These are phyloP conservation scores for Dicyrtomina minuta DNA, from an alignment of 2,888 invertebrate genomes.

Conservation along the genomic window DNA sequence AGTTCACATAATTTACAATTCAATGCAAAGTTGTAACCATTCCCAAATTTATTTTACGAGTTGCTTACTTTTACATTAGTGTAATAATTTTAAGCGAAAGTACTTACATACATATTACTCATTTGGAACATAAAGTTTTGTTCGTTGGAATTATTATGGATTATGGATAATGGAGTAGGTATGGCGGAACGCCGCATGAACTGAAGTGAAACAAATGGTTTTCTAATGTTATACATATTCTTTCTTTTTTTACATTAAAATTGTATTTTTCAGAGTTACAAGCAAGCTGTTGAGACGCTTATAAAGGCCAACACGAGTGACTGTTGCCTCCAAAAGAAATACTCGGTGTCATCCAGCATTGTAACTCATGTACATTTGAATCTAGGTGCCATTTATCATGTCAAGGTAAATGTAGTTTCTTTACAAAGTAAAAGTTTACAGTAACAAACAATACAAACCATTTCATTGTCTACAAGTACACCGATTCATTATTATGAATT, in stretches of 20 bases:
- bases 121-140: too few relatives aligned
- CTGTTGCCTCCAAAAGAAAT: conserved; percentile 44
- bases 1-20: too few relatives aligned
- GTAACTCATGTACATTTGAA: conserved; percentile 51
- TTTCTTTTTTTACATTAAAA: not conserved
- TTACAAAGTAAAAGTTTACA: too few relatives aligned
- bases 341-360: conserved; percentile 43
- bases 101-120: too few relatives aligned
- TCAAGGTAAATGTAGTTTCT: conserved; percentile 47
- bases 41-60: too few relatives aligned
- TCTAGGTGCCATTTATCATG: conserved; percentile 51
- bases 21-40: too few relatives aligned
- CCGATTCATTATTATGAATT: not conserved
- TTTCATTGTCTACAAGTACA: not conserved
- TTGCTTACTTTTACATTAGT: too few relatives aligned
- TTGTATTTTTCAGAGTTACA: conserved; percentile 45
- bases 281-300: conserved; percentile 47
- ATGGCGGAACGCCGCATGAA: too few relatives aligned
- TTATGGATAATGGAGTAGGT: too few relatives aligned
- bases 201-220: too few relatives aligned
- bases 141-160: too few relatives aligned
- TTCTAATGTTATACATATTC: not conserved
- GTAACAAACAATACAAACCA: not conserved
- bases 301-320: conserved; percentile 39
- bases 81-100: too few relatives aligned